Conservation (phyloP, 2,797 vertebrate genomes). For the Pampus argenteus region DNA sequence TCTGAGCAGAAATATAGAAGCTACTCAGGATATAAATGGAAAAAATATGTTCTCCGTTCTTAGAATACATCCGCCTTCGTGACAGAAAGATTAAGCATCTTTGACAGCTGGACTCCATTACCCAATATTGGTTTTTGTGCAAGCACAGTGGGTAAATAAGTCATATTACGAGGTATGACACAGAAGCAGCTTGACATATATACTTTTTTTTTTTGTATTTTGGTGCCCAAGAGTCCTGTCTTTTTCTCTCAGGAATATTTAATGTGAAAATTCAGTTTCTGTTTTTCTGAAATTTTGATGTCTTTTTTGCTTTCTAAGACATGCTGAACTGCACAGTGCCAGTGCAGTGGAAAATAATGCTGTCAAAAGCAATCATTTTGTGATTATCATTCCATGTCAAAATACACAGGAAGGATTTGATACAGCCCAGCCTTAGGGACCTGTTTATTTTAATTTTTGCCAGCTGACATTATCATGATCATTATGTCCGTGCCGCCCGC, state of each 20-base stretch:
- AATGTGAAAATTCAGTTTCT: slow-evolving; percentile 51
- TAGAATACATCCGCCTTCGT: slow-evolving; percentile 74
- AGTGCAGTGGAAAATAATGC: not conserved
- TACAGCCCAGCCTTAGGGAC: slow-evolving; percentile 36
- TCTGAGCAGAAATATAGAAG: slow-evolving; percentile 46
- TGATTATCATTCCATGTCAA: slow-evolving; percentile 9
- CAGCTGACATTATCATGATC: slow-evolving; percentile 64
- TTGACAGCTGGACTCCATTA: slow-evolving; percentile 80
- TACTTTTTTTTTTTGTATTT: slow-evolving; percentile 51
- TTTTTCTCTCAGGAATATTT: slow-evolving; percentile 46
- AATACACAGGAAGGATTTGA: slow-evolving; percentile 33
- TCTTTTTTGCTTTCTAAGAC: not conserved
- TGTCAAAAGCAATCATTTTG: not conserved
- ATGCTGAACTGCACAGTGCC: not conserved
- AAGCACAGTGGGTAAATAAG: slow-evolving; percentile 71
- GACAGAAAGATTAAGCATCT: slow-evolving; percentile 81
- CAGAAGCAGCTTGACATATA: slow-evolving; percentile 58
- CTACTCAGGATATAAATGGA: slow-evolving; percentile 55
- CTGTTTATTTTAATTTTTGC: slow-evolving; percentile 61
- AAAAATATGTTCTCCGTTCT: slow-evolving; percentile 71
- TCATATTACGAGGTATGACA: slow-evolving; percentile 72
- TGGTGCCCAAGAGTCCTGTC: slow-evolving; percentile 49
- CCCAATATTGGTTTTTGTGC: slow-evolving; percentile 79
- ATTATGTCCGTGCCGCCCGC: slow-evolving; percentile 50
- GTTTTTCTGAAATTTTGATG: slow-evolving; percentile 30